Evolutionary conservation across 2,113 vertebrate genomes (phyloP), one percentile per base, ranked within the genome.

Genomic region (Physeter macrocephalus): DNA sequence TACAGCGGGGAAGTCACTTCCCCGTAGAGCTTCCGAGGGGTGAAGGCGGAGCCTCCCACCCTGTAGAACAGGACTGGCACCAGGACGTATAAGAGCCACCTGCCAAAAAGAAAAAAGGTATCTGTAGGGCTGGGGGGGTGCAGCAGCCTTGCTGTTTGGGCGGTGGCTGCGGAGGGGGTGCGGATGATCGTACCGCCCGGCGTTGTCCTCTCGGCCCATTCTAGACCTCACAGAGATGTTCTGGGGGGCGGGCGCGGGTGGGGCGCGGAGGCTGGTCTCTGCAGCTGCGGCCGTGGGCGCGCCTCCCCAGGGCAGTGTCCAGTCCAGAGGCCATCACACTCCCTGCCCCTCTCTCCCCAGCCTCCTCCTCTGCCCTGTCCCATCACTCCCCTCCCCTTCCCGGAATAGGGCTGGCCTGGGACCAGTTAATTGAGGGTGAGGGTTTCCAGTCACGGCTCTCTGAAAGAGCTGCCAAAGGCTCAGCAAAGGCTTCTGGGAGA

Each of bases 1-100:
- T 99, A 99, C 85, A 93, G 52, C 0, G 99, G 99, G 17, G 99
- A 99, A 31, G 97, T 98, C 98, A 99, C 97, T 86, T 98, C 98
- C 43, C 99, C 99, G 90, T 97, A 98, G 29, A 98, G 94, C 31
- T 52, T 90, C 88, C 57, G 97, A 59, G 90, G 81, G 43, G 39
- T 52, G 8, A 46, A 89, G 49, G 27, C 94, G 83, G 98, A 98
- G 91, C 46, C 0, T 4, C 75, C 81, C 12, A 69, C 81, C 39
- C 90, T 75, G 69, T 87, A 93, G 92, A 98, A 86, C 34, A 98
- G 95, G 95, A 96, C 23, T 0, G 29, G 39, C 81, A 93, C 97
- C 6, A 96, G 92, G 25, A 98, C 69, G n/a, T 72, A 62, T 7
- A 29, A 52, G 67, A 94, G 3, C 41, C 93, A 80, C 98, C 98